These are phyloP conservation scores for Dasyurus viverrinus DNA, from an alignment of 2,113 vertebrate species.

Conservation along the genomic window DNA sequence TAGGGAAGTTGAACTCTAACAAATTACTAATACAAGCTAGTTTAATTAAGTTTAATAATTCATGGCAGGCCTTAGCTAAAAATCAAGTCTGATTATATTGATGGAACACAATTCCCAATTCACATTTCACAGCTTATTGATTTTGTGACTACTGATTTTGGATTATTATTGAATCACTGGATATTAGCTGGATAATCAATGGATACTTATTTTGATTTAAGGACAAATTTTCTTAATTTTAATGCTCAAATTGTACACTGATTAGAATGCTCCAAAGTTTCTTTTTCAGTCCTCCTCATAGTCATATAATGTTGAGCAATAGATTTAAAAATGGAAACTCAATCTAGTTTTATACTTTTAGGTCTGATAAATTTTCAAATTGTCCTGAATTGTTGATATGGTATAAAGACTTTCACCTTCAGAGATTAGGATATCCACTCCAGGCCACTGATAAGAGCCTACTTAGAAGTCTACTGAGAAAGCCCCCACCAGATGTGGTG, in stretches of 20 bases:
- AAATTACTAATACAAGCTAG: neutral
- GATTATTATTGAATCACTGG: neutral
- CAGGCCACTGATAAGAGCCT: neutral
- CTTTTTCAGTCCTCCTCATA: neutral
- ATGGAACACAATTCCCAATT: neutral
- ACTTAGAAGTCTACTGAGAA: neutral
- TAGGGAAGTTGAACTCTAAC: neutral
- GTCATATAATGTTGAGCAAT: neutral
- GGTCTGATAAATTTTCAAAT: neutral
- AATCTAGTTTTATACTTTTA: neutral
- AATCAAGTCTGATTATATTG: neutral
- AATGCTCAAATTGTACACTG: neutral
- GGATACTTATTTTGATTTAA: neutral
- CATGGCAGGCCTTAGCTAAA: neutral
- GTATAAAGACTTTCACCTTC: neutral
- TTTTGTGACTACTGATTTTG: neutral
- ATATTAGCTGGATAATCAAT: neutral
- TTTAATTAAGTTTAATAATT: conserved; percentile 4
- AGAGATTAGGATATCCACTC: neutral
- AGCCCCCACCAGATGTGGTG: neutral
- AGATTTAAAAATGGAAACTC: neutral
- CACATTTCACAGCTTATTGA: neutral
- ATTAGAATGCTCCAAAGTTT: neutral
- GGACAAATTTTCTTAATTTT: neutral
- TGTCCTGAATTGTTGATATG: neutral